Evolutionary conservation across 2,113 vertebrate genomes (phyloP).

Genomic region (Nothoprocta pentlandii): DNA sequence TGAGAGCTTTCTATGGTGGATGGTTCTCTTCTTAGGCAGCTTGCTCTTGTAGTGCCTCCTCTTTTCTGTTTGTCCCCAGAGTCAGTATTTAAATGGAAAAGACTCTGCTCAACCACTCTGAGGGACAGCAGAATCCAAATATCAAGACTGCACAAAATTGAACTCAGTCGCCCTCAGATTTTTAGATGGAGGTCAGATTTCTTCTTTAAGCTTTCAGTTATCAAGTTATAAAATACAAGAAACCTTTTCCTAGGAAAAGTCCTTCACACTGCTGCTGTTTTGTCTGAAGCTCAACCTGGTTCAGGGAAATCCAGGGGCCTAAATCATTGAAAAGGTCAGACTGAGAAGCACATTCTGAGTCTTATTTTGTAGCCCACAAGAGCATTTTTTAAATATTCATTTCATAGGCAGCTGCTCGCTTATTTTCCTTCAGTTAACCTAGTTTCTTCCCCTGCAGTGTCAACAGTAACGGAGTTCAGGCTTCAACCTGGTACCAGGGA

Average conservation of each 20-base stretch:
- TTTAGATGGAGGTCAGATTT: neutral
- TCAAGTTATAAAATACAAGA: neutral
- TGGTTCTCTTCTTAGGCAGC: too few relatives aligned
- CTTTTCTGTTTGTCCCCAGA: neutral
- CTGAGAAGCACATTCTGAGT: neutral
- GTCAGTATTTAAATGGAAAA: neutral
- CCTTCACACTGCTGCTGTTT: neutral
- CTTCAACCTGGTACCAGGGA: neutral
- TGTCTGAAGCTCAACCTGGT: neutral
- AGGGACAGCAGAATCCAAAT: neutral
- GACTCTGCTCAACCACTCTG: neutral
- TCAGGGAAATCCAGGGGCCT: neutral
- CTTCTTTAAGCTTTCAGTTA: neutral
- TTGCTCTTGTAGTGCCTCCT: neutral
- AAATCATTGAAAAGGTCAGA: accelerated
- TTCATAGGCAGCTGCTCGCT: neutral
- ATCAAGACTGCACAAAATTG: neutral
- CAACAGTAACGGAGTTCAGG: neutral
- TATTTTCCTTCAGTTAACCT: neutral
- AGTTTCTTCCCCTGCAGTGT: neutral
- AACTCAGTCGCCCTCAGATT: neutral
- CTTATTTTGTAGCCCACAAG: neutral
- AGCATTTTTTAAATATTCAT: neutral
- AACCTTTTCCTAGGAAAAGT: neutral
- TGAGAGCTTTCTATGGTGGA: too few relatives aligned